Evolutionary conservation across 2,797 vertebrate genomes (phyloP).

Genomic region (Selene dorsalis): DNA sequence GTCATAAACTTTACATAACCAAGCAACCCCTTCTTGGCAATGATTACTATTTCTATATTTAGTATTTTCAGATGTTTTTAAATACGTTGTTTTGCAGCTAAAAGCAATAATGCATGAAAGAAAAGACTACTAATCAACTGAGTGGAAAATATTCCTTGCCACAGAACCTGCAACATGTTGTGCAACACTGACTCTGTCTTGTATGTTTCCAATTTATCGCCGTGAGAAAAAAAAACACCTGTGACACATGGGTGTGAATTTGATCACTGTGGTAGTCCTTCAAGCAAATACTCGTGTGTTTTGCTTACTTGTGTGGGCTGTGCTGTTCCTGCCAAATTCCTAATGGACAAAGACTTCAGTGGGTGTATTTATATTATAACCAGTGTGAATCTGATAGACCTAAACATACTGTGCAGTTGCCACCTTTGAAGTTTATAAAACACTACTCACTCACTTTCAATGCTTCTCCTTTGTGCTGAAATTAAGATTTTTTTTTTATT

Average conservation of each 20-base stretch:
- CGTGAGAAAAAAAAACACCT: slow-evolving; percentile 17
- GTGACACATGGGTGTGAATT: slow-evolving; percentile 33
- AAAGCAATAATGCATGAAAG: neutral
- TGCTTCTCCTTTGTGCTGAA: neutral
- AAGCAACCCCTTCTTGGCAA: neutral
- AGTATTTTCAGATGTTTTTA: neutral
- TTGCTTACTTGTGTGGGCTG: slow-evolving; percentile 57
- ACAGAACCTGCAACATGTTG: neutral
- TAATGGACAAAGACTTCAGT: slow-evolving; percentile 59
- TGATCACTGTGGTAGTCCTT: slow-evolving; percentile 39
- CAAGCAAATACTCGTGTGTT: slow-evolving; percentile 41
- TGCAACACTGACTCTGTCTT: neutral
- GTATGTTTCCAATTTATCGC: slow-evolving; percentile 1
- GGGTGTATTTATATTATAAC: slow-evolving; percentile 65
- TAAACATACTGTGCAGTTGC: slow-evolving; percentile 52
- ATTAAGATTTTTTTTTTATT: neutral
- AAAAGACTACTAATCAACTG: neutral
- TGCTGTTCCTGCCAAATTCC: slow-evolving; percentile 54
- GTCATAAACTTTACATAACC: neutral
- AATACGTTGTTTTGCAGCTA: neutral
- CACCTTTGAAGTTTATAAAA: slow-evolving; percentile 28
- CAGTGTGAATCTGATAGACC: slow-evolving; percentile 46
- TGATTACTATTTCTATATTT: no score
- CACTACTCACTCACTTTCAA: slow-evolving; percentile 1
- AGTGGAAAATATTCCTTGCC: neutral